Evolutionary conservation across 2,888 invertebrate genomes (phyloP), one percentile per base, ranked within the genome.

Genomic region (Acrobasis suavella): DNA sequence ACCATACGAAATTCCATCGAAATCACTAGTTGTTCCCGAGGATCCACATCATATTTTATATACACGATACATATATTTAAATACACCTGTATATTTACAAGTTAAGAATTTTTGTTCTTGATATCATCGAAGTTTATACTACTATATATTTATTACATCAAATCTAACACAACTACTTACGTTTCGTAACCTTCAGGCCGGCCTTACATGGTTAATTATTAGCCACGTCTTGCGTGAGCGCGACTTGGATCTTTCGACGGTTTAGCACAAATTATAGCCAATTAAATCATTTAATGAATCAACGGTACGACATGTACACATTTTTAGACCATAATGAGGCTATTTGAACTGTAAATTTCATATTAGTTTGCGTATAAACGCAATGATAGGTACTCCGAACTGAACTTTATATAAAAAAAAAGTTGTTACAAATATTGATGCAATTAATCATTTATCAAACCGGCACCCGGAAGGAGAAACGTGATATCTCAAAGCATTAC

Each of bases 291-390:
- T 60, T 60, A 49, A 61, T 55, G 61, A 60, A 51, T 60, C 51
- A 39, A 61, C 32, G 1, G 3, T 22, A 52, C 52, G 22, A 15
- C 54, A 46, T 16, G 42, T 22, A 49, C 58, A 60, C 39, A 58
- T 32, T 64, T 62, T 32, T 52, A 32, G 52, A 52, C 8, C 32
- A 9, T 52, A 52, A 52, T 52, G 32, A 52, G 52, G 52, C 32
- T 32, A 52, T 52, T 52, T 37, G 5, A 32, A n/a, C 52, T n/a
- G 14, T 51, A 8, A 10, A 9, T 60, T 59, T 60, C 63, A 60
- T 70, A 66, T 71, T 68, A 67, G 14, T 37, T 52, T 52, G 14
- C 14, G 6, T 3, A 46, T 6, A 32, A 14, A 46, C n/a, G 46
- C 46, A 46, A 46, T 14, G 8, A 7, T 32, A 32, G 2, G 22